A percentile compares a stretch with the other conserved stretches of the same genome.
These are phyloP conservation scores for Rousettus leschenaultii DNA, from an alignment of 2,113 vertebrate species.

Conservation along the genomic window DNA sequence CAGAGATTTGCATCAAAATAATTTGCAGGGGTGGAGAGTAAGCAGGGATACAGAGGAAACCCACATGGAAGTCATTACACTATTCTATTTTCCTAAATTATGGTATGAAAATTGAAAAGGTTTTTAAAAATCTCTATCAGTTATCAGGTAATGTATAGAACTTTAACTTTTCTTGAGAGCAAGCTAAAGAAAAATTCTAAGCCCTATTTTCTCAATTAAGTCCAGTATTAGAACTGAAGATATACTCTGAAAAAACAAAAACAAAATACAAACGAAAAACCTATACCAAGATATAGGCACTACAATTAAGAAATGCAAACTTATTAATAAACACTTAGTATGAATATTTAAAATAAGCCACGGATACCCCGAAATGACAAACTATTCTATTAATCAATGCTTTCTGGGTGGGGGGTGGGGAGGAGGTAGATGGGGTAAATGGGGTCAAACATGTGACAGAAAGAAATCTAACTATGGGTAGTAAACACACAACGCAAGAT, in stretches of 20 bases:
- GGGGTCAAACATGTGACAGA: too few relatives aligned
- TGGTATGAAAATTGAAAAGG: not conserved
- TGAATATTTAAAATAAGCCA: not conserved
- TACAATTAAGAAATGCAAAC: conserved; percentile 21
- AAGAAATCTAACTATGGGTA: too few relatives aligned
- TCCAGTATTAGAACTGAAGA: conserved; percentile 38
- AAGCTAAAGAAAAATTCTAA: conserved; percentile 18
- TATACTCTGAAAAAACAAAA: not conserved
- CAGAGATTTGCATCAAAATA: not conserved
- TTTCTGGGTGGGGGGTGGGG: too few relatives aligned
- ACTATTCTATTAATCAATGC: not conserved
- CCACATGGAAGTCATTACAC: not conserved
- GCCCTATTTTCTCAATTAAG: conserved; percentile 9
- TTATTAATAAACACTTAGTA: not conserved
- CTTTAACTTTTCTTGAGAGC: not conserved
- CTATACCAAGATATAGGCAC: not conserved
- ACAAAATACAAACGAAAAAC: conserved; percentile 8
- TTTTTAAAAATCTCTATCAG: not conserved
- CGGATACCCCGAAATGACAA: not conserved
- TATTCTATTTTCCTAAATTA: conserved; percentile 1
- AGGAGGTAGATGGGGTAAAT: too few relatives aligned
- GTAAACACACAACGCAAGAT: too few relatives aligned
- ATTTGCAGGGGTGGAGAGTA: not conserved
- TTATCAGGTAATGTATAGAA: not conserved
- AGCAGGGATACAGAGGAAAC: not conserved